Base-by-base conservation (phyloP, 2,888 invertebrate genomes). In the Priocnemis perturbator region DNA sequence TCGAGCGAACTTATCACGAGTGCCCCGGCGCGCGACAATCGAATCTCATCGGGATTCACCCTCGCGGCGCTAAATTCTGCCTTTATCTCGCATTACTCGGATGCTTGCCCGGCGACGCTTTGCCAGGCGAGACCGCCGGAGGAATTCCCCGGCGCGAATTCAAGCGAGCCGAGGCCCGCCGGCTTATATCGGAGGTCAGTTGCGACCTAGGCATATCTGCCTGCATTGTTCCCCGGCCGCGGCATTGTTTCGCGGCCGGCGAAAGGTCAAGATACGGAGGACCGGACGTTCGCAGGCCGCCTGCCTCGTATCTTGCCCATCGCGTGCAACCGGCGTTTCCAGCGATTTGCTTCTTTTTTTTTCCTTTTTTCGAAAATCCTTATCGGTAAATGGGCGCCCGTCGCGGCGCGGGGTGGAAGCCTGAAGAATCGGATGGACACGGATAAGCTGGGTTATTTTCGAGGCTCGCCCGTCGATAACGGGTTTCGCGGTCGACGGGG, bases 81-180 rank as follows among this genome's bases (percentile, higher is more conserved):
- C 78, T 82, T 82, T 82, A 81, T 79, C 79, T 76, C 37, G 81
- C 81, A 81, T 83, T 81, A 67, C 78, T 82, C 74, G 78, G 65
- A 82, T 83, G 74, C 79, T 71, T 74, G 44, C 61, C 67, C 44
- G 45, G 44, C 59, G 45, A 59, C 60, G 66, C 64, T 66, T 57
- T 64, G 56, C 57, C 48, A 65, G 61, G 21, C 48, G 62, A 64
- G 5, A n/a, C 50, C 50, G 50, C 50, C 52, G 53, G 30, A 65
- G 71, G 73, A 76, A 78, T 78, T 68, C 69, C 57, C 48, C 64
- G 66, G 50, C 26, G 60, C 30, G 9, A 50, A 15, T 57, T 50
- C 50, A 50, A 50, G 66, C 44, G 62, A 52, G 19, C 47, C 26
- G 52, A 26, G 62, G 66, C 14, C 20, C 26, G 53, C 47, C 67